Evolutionary conservation across 53 echinoderm and acorn worm genomes (phyloP).

Genomic region (Apostichopus leukothele): DNA sequence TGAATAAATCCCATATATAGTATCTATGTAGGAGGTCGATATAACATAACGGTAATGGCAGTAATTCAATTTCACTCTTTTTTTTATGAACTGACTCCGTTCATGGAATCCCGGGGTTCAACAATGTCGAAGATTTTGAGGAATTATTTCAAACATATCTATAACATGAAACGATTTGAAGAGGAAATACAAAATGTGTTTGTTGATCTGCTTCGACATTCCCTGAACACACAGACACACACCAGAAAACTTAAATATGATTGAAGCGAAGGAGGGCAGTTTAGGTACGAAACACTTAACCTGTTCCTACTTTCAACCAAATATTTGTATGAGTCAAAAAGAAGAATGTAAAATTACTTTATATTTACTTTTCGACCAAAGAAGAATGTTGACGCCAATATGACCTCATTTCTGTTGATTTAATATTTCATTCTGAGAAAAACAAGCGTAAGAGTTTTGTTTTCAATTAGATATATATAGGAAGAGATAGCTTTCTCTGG

Average conservation of each 20-base stretch:
- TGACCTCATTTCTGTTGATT: constrained; percentile 2
- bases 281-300: not conserved
- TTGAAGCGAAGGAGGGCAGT: not conserved
- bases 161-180: not conserved
- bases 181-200: not conserved
- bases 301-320: not conserved
- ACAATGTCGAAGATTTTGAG: not conserved
- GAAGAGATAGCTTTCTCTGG: too few species aligned
- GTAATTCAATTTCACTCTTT: constrained; percentile 1
- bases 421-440: not conserved
- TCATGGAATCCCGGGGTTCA: constrained; percentile 1
- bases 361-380: not conserved
- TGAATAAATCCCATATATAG: not conserved
- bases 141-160: not conserved
- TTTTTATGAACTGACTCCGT: not conserved
- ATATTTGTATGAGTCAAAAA: constrained; percentile 1
- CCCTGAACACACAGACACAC: too few species aligned
- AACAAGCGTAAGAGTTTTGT: not conserved
- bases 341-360: not conserved
- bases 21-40: constrained; percentile 1
- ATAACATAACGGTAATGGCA: not conserved
- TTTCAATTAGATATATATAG: too few species aligned
- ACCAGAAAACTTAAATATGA: not conserved
- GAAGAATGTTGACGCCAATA: constrained; percentile 11
- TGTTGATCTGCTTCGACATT: not conserved